phyloP scores from a whole-genome alignment of 1,140 invertebrate species.

The Drosophila bifasciata region DNA sequence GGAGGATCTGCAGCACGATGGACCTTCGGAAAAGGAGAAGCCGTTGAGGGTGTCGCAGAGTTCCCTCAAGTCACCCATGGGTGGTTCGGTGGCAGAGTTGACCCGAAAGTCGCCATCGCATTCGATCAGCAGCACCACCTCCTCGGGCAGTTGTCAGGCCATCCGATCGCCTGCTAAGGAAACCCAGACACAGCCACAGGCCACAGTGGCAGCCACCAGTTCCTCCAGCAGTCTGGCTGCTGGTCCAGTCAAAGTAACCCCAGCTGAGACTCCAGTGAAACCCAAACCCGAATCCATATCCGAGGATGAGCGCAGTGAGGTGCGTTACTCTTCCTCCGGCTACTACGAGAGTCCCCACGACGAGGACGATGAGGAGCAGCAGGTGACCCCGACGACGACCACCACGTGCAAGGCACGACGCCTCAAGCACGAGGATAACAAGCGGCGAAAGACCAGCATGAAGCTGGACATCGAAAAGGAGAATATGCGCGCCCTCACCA shows the following conservation, averaged over 20 bases:
- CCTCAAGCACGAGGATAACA: constrained; percentile 79
- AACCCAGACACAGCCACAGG: constrained; percentile 64
- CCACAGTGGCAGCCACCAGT: constrained; percentile 61
- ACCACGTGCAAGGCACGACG: constrained; percentile 57
- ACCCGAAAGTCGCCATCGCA: constrained; percentile 78
- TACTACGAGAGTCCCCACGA: constrained; percentile 92
- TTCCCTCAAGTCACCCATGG: constrained; percentile 58
- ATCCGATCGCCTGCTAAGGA: constrained; percentile 68
- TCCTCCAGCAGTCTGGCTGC: neutral
- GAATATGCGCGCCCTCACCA: constrained; percentile 79
- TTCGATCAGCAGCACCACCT: constrained; percentile 86
- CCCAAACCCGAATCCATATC: constrained; percentile 85
- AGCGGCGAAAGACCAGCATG: constrained; percentile 80
- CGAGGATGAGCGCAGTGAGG: constrained; percentile 88
- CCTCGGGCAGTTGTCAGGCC: constrained; percentile 88
- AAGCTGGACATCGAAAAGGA: constrained; percentile 83
- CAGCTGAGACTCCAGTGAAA: constrained; percentile 1
- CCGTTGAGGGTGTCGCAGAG: constrained; percentile 1
- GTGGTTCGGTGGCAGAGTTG: constrained; percentile 62
- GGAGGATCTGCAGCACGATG: constrained; percentile 86
- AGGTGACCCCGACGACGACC: no score
- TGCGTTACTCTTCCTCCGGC: constrained; percentile 90
- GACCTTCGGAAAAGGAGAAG: constrained; percentile 53
- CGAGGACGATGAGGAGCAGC: constrained; percentile 85
- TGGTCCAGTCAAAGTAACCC: constrained; percentile 53